phyloP scores from a whole-genome alignment of 1,140 invertebrate genomes.

The Bombus affinis region DNA sequence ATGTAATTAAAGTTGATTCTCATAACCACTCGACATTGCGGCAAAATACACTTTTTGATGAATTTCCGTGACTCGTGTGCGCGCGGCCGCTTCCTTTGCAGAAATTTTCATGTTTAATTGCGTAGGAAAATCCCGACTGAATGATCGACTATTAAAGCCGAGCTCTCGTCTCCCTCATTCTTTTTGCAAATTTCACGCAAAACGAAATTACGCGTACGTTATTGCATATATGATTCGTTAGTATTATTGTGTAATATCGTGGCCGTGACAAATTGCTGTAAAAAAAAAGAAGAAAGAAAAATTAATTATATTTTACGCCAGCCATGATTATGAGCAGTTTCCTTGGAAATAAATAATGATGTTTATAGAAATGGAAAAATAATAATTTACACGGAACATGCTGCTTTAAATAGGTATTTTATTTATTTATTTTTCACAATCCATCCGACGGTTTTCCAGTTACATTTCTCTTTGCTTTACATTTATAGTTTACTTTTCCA shows the following conservation, averaged over 20 bases:
- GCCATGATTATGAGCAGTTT: no score
- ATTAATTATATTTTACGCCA: background rate
- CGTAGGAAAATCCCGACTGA: constrained; percentile 8
- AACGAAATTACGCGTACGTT: constrained; percentile 9
- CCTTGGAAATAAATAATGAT: no score
- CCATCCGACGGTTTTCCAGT: no score
- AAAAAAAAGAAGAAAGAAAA: background rate
- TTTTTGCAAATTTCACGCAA: background rate
- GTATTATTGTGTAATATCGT: background rate
- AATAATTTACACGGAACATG: background rate
- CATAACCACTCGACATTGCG: constrained; percentile 45
- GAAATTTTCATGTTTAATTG: constrained; percentile 48
- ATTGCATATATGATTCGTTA: background rate
- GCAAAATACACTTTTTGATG: constrained; percentile 50
- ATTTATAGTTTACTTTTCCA: no score
- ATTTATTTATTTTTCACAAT: no score
- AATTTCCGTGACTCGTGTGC: constrained; percentile 19
- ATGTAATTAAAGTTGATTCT: constrained; percentile 62
- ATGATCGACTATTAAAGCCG: constrained; percentile 1
- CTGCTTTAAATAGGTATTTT: no score
- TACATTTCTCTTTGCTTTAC: no score
- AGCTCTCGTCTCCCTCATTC: background rate
- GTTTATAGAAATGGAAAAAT: background rate
- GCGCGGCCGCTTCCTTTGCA: constrained; percentile 22
- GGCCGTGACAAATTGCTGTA: background rate